Conservation (phyloP, 1,140 invertebrate species). For the roundworm (Caenorhabditis elegans) region WBcel235 BX284602.5:6457001-6457500, state of each 20-base stretch:
- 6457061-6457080: slow-evolving; percentile 65
- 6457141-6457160: slow-evolving; percentile 65
- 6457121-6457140: slow-evolving; percentile 59
- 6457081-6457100: slow-evolving; percentile 63
- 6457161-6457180: slow-evolving; percentile 64
- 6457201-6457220: too few relatives aligned
- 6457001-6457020: background rate
- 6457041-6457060: slow-evolving; percentile 61
- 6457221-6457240: background rate
- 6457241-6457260: too few relatives aligned
- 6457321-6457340: too few relatives aligned
- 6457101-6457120: slow-evolving; percentile 64
- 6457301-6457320: too few relatives aligned
- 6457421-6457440: slow-evolving; percentile 55
- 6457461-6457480: slow-evolving; percentile 59
- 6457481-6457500: slow-evolving; percentile 58
- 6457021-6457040: slow-evolving; percentile 36
- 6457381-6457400: slow-evolving; percentile 63
- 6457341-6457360: slow-evolving; percentile 40
- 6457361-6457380: slow-evolving; percentile 65
- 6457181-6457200: too few relatives aligned
- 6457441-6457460: slow-evolving; percentile 58
- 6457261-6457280: too few relatives aligned
- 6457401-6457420: slow-evolving; percentile 57
- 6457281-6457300: too few relatives aligned